Base-by-base conservation (phyloP, 1,140 invertebrate genomes). In the Drosophila dunni region DNA sequence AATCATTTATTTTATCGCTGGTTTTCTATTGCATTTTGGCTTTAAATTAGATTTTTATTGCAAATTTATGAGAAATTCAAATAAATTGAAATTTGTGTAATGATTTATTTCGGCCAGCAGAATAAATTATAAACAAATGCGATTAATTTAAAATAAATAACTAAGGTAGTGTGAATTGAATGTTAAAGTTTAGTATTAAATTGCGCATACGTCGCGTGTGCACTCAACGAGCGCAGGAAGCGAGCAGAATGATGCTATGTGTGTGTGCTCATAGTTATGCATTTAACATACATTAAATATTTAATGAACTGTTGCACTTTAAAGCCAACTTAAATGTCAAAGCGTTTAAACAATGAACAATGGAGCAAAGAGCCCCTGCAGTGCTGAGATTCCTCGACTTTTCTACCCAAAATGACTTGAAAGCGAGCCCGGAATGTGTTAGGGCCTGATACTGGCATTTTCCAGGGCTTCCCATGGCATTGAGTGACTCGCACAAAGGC, bases 1-100 rank as follows among this genome's bases (percentile, higher is more conserved):
- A 73, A 48, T 42, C 53, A 45, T 73, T 82, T 63, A 67, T 50
- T 38, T 13, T 64, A 56, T 42, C 58, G 36, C 34, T 57, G 50
- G 70, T 57, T 74, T 68, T 29, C 40, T 10, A 17, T 54, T 24
- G 17, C 8, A 10, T 1, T 29, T 11, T 17, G 38, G 17, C 40
- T 11, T 33, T 33, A 15, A 46, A 46, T 46, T 33, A 45, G 33
- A n/a, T 42, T 24, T 48, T 24, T 29, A 29, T 29, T 29, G 24
- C 3, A 29, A 29, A 29, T 29, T 29, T 29, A 29, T 29, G 24
- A 2, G 4, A 29, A 29, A n/a, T n/a, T n/a, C n/a, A n/a, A n/a
- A 29, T 29, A 29, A 29, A 29, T 29, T 29, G 3, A 29, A 29
- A 29, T 42, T n/a, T 15, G 29, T 71, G 56, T 33, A 34, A 38